Conservation (phyloP, 2,113 vertebrate genomes). For the Hydrochoerus hydrochaeris region DNA sequence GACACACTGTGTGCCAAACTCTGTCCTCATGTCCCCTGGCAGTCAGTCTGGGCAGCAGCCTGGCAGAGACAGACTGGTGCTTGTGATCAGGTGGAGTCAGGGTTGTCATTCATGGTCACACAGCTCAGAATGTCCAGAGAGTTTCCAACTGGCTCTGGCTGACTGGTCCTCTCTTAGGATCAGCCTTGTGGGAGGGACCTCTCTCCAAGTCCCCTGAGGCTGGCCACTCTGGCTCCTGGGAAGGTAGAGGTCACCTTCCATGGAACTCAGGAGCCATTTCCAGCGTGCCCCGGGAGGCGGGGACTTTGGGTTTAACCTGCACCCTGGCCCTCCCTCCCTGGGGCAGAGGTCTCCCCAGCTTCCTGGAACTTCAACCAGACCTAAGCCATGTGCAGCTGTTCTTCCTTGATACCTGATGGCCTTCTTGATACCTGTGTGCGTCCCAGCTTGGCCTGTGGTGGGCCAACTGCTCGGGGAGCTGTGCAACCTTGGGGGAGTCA, state of each 20-base stretch:
- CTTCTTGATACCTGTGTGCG: background rate
- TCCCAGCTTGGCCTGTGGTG: background rate
- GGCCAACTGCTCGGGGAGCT: background rate
- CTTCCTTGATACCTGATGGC: rapidly evolving
- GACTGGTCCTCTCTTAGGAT: background rate
- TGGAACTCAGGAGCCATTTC: background rate
- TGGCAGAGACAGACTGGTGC: background rate
- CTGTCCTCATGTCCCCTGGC: rapidly evolving
- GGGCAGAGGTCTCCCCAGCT: background rate
- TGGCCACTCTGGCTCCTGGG: background rate
- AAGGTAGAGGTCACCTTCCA: background rate
- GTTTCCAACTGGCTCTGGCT: background rate
- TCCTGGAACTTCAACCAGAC: background rate
- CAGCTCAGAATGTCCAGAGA: background rate
- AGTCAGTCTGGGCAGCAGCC: background rate
- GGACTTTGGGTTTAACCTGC: background rate
- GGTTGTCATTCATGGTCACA: background rate
- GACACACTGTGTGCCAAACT: background rate
- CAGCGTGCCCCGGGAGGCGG: background rate
- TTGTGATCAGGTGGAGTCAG: background rate
- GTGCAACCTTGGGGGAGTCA: background rate
- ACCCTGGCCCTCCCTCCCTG: background rate
- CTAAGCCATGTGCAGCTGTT: background rate
- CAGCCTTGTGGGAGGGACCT: too few relatives aligned
- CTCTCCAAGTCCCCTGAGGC: background rate